Evolutionary conservation across 2,888 invertebrate species (phyloP).

Genomic region (Melieria omissa): DNA sequence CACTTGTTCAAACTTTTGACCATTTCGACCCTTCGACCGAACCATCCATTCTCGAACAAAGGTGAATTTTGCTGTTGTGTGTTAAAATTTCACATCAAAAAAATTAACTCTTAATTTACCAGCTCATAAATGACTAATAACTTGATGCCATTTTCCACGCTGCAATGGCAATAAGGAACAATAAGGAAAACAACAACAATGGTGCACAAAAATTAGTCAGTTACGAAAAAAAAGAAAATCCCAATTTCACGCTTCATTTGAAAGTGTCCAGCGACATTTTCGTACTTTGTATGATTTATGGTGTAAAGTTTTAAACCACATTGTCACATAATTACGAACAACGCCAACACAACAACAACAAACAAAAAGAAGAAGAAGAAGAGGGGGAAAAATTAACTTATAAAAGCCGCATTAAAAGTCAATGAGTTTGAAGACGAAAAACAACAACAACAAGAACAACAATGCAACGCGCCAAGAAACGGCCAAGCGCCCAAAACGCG

Average conservation of each 20-base stretch:
- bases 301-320: constrained; percentile 36
- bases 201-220: too few species aligned
- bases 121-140: too few species aligned
- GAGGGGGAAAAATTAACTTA: constrained; percentile 41
- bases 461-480: constrained; percentile 10
- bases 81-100: too few species aligned
- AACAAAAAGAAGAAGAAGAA: neutral
- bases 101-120: too few species aligned
- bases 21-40: too few species aligned
- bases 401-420: constrained; percentile 45
- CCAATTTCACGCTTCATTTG: constrained; percentile 33
- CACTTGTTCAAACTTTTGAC: too few species aligned
- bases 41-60: constrained; percentile 7
- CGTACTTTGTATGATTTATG: constrained; percentile 35
- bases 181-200: too few species aligned
- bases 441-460: constrained; percentile 12
- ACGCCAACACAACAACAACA: constrained; percentile 3
- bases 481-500: neutral
- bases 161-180: too few species aligned
- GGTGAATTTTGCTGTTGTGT: constrained; percentile 22
- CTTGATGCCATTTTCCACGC: too few species aligned
- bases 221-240: neutral
- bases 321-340: constrained; percentile 39
- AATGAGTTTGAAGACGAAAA: constrained; percentile 42
- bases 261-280: constrained; percentile 25